Evolutionary conservation across 2,113 vertebrate genomes (phyloP).

Genomic region (Phalacrocorax carbo): DNA sequence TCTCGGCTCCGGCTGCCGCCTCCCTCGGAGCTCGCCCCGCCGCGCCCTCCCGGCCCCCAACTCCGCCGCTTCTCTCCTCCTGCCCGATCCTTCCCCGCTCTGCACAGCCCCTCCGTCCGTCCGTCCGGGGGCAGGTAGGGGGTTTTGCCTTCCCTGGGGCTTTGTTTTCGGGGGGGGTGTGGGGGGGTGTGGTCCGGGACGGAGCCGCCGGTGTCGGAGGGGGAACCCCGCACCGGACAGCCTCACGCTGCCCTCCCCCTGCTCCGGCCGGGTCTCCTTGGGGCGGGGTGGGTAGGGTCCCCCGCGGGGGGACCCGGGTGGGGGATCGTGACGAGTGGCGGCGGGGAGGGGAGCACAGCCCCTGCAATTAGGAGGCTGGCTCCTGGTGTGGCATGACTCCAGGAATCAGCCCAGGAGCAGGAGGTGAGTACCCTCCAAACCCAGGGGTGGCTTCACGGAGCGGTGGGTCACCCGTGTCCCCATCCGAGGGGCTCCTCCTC

Average conservation of each 20-base stretch:
- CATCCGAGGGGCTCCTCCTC: not conserved
- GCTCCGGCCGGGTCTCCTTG: not conserved
- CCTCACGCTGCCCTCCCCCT: not conserved
- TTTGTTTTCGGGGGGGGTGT: too few species aligned
- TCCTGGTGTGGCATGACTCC: not conserved
- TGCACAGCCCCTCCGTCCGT: not conserved
- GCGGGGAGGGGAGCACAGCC: not conserved
- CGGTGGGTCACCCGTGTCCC: not conserved
- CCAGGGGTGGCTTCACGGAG: not conserved
- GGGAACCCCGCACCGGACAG: too few species aligned
- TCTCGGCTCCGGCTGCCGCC: not conserved
- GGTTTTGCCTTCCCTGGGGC: too few species aligned
- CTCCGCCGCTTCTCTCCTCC: not conserved
- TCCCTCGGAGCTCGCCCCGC: not conserved
- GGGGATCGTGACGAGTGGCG: not conserved
- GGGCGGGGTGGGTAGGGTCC: not conserved
- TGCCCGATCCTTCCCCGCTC: not conserved
- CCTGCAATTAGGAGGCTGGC: not conserved
- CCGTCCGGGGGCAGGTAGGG: constrained; percentile 17
- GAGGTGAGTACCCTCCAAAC: not conserved
- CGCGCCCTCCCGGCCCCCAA: not conserved
- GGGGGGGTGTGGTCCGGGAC: not conserved
- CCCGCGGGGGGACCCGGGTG: too few species aligned
- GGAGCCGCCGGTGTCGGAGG: not conserved
- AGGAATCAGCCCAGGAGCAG: not conserved